Conservation (phyloP, 2,113 vertebrate species). For the Trinectes maculatus region DNA sequence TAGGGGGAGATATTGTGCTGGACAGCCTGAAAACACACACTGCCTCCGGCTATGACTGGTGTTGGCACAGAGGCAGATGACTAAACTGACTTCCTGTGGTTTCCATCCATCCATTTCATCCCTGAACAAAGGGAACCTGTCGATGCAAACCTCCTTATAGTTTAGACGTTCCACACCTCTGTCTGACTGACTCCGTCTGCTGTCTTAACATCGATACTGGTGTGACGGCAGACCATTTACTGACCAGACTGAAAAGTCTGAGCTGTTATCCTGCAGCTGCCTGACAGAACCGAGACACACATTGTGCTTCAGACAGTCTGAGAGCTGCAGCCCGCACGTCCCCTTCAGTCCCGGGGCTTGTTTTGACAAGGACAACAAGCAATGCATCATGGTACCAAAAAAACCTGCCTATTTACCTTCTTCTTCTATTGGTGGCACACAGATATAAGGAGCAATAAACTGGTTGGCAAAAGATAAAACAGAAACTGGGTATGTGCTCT, state of each 20-base stretch:
- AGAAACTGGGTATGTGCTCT: no score
- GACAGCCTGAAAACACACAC: background rate
- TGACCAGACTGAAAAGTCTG: slow-evolving; percentile 8
- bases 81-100: background rate
- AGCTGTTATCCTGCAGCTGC: slow-evolving; percentile 8
- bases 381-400: background rate
- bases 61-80: background rate
- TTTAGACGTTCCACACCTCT: background rate
- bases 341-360: background rate
- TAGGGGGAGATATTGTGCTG: background rate
- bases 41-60: background rate
- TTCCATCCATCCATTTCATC: background rate
- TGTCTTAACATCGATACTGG: slow-evolving; percentile 4
- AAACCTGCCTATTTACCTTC: no score
- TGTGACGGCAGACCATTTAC: slow-evolving; percentile 3
- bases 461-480: no score
- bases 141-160: slow-evolving; percentile 11
- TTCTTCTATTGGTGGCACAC: background rate
- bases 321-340: background rate
- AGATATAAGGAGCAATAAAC: background rate
- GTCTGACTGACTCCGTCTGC: slow-evolving; percentile 18
- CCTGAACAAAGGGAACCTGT: background rate
- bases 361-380: background rate
- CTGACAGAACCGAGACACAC: background rate
- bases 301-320: background rate